A percentile compares a stretch with the other conserved stretches of the same genome.
Evolutionary conservation across 2,797 vertebrate genomes (phyloP).

Genomic region (Crenichthys baileyi): DNA sequence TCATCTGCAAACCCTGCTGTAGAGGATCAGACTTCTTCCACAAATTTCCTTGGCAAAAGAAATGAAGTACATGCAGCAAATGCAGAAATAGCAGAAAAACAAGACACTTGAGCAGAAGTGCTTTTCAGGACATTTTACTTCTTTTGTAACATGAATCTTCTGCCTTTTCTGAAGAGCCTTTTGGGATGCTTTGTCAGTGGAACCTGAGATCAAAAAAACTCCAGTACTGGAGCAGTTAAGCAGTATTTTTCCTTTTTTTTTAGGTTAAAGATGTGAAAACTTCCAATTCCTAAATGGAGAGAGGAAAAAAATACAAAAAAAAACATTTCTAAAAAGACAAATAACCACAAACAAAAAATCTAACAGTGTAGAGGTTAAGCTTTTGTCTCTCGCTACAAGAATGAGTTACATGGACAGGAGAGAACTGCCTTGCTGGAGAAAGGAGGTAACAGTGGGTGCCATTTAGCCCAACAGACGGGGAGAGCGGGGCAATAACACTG

Average conservation of each 20-base stretch:
- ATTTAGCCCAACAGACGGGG: constrained; percentile 61
- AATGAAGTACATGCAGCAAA: background rate
- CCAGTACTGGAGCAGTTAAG: constrained; percentile 76
- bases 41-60: background rate
- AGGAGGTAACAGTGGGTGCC: constrained; percentile 74
- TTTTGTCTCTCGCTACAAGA: constrained; percentile 69
- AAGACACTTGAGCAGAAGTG: constrained; percentile 60
- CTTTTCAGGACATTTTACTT: constrained; percentile 82
- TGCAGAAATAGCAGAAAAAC: constrained; percentile 20
- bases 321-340: constrained; percentile 71
- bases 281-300: constrained; percentile 72
- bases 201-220: constrained; percentile 87
- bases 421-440: constrained; percentile 68
- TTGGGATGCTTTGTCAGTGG: constrained; percentile 82
- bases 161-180: constrained; percentile 78
- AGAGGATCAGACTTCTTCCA: background rate
- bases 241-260: constrained; percentile 43
- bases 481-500: constrained; percentile 41
- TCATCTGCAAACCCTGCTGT: background rate
- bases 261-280: constrained; percentile 71
- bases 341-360: constrained; percentile 63
- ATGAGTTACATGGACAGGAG: constrained; percentile 65
- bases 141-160: constrained; percentile 83
- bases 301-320: constrained; percentile 54
- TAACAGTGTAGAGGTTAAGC: constrained; percentile 77